Evolutionary conservation across 1,140 invertebrate genomes (phyloP).

Genomic region (Coelopa frigida): DNA sequence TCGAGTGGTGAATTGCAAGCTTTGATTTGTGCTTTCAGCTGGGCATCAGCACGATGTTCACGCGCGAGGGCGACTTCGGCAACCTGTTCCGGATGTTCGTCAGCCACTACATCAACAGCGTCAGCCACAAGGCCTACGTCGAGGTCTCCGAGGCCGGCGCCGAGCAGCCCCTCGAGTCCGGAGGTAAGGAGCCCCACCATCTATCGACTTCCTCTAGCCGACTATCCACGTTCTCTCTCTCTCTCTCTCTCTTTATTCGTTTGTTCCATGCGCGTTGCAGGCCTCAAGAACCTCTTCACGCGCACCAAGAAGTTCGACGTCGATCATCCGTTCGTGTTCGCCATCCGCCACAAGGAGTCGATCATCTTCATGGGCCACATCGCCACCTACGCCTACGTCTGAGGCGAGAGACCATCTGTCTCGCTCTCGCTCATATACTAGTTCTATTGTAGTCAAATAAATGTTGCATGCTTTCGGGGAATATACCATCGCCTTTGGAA

Average conservation of each 20-base stretch:
- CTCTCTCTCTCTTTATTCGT: neutral
- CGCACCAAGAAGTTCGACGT: slow-evolving; percentile 35
- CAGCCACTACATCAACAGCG: slow-evolving; percentile 45
- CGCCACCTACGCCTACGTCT: slow-evolving; percentile 39
- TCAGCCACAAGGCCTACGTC: slow-evolving; percentile 43
- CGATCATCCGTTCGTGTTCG: slow-evolving; percentile 38
- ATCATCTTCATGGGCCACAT: slow-evolving; percentile 38
- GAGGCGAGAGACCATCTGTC: neutral
- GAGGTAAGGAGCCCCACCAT: slow-evolving; percentile 34
- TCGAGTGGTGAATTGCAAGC: too few relatives aligned
- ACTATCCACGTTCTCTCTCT: neutral
- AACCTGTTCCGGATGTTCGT: slow-evolving; percentile 59
- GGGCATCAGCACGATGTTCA: slow-evolving; percentile 56
- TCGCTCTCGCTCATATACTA: too few relatives aligned
- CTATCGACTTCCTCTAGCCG: neutral
- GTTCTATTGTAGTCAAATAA: too few relatives aligned
- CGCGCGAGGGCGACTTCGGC: slow-evolving; percentile 41
- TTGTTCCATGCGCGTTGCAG: slow-evolving; percentile 14
- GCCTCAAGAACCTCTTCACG: slow-evolving; percentile 33
- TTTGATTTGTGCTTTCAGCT: slow-evolving; percentile 41
- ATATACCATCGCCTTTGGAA: too few relatives aligned
- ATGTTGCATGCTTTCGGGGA: too few relatives aligned
- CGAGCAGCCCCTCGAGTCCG: slow-evolving; percentile 52
- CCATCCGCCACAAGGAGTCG: slow-evolving; percentile 33
- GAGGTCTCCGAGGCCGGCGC: slow-evolving; percentile 33